Percentiles rank a stretch among this genome's conserved stretches.
These are phyloP conservation scores for Oryzias dopingdopingensis DNA, from an alignment of 2,797 vertebrate genomes.

Conservation along the genomic window DNA sequence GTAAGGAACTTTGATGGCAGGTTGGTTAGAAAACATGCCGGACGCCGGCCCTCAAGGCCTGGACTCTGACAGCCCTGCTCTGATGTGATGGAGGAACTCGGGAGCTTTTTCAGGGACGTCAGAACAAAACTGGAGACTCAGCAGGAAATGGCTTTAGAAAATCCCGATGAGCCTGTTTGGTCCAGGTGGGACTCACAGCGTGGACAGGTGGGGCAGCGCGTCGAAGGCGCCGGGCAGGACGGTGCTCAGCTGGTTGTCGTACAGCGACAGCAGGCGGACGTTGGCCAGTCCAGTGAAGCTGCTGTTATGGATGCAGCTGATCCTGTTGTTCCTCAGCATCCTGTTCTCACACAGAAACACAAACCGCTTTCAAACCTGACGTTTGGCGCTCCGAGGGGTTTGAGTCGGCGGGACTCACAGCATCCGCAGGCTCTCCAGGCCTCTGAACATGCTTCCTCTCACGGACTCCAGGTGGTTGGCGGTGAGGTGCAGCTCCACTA, in stretches of 20 bases:
- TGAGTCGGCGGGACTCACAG: slow-evolving; percentile 81
- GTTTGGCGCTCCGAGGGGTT: too few species aligned
- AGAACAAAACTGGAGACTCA: too few species aligned
- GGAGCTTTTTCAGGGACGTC: too few species aligned
- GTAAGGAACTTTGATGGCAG: too few species aligned
- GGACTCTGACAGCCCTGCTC: too few species aligned
- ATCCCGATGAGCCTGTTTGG: not conserved
- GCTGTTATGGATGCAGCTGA: slow-evolving; percentile 95
- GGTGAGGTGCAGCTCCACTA: slow-evolving; percentile 89
- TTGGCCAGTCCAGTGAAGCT: slow-evolving; percentile 92
- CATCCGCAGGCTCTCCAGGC: slow-evolving; percentile 89
- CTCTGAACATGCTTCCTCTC: slow-evolving; percentile 89
- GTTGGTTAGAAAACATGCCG: too few species aligned
- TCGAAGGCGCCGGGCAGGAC: slow-evolving; percentile 92
- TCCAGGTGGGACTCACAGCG: slow-evolving; percentile 45
- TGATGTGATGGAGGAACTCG: too few species aligned
- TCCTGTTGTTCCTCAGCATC: slow-evolving; percentile 95
- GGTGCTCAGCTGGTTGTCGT: slow-evolving; percentile 93
- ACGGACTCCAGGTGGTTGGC: slow-evolving; percentile 95
- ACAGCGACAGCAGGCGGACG: slow-evolving; percentile 93
- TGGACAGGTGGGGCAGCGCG: slow-evolving; percentile 88
- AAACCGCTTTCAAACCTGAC: not conserved
- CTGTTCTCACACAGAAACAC: slow-evolving; percentile 62
- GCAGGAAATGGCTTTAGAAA: accelerated
- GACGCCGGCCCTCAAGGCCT: too few species aligned